Evolutionary conservation across 92 coral and sea anemone species (phyloP).

Genomic region (Epizoanthus scotinus): DNA sequence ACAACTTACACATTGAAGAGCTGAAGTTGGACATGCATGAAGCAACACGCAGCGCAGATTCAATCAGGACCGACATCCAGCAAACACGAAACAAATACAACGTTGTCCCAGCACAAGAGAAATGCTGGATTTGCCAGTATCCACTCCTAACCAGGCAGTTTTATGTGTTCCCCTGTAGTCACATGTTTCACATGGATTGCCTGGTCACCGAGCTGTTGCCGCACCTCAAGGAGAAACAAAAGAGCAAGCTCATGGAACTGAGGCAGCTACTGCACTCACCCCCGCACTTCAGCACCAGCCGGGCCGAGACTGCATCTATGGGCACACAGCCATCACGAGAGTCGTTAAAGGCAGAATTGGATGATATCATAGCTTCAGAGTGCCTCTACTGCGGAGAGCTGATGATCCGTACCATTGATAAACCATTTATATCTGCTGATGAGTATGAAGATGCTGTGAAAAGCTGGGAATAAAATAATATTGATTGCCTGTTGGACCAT

Average conservation of each 20-base stretch:
- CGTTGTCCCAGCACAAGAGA: constrained; percentile 88
- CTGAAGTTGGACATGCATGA: constrained; percentile 95
- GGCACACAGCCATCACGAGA: constrained; percentile 24
- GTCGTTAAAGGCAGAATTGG: constrained; percentile 75
- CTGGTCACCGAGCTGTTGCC: constrained; percentile 85
- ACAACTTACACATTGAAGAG: constrained; percentile 92
- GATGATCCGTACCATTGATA: constrained; percentile 94
- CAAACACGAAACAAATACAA: constrained; percentile 96
- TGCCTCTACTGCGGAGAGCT: constrained; percentile 92
- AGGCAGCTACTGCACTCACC: constrained; percentile 14
- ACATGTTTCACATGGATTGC: constrained; percentile 90
- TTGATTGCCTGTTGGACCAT: too few species aligned
- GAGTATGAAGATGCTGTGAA: constrained; percentile 85
- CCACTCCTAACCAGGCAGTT: constrained; percentile 94
- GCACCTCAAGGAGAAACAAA: constrained; percentile 87
- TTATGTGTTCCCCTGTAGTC: constrained; percentile 94
- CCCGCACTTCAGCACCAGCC: background rate
- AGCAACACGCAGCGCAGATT: constrained; percentile 96
- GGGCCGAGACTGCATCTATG: constrained; percentile 14
- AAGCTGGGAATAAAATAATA: constrained; percentile 67
- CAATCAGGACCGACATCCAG: constrained; percentile 86
- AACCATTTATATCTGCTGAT: constrained; percentile 88
- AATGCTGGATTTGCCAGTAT: constrained; percentile 84
- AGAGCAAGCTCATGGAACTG: constrained; percentile 71
- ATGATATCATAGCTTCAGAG: constrained; percentile 90